Evolutionary conservation across 2,797 vertebrate genomes (phyloP).

Genomic region (Spheniscus humboldti): DNA sequence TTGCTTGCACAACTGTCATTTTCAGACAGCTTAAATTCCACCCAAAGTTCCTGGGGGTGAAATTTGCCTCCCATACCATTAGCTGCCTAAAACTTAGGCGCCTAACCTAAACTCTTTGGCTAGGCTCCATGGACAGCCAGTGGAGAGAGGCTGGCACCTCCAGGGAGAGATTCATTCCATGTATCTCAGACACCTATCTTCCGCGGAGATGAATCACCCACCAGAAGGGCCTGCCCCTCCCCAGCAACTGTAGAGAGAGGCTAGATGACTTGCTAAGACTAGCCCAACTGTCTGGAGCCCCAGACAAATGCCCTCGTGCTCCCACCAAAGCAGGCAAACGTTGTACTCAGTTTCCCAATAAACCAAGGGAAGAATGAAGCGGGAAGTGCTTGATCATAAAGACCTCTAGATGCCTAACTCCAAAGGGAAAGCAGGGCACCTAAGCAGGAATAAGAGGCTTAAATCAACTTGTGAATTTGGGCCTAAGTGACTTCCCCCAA

Average conservation of each 20-base stretch:
- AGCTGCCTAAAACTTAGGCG: background rate
- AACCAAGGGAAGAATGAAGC: background rate
- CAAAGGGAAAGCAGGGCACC: background rate
- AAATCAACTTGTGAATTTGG: conserved; percentile 9
- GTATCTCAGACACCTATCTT: background rate
- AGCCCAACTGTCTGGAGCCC: background rate
- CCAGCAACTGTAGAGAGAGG: background rate
- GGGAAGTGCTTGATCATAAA: background rate
- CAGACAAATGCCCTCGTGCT: background rate
- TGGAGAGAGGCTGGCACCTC: conserved; percentile 10
- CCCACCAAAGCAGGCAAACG: background rate
- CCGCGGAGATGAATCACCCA: background rate
- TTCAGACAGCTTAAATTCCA: conserved; percentile 52
- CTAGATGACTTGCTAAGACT: background rate
- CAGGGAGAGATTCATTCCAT: background rate
- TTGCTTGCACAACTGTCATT: conserved; percentile 58
- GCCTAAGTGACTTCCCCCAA: background rate
- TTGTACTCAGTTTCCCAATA: background rate
- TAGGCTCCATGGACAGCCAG: conserved; percentile 5
- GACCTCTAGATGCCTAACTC: background rate
- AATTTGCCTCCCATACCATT: conserved; percentile 22
- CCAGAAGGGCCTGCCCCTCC: conserved; percentile 12
- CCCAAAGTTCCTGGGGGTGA: background rate
- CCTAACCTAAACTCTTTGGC: background rate
- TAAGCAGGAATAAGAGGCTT: background rate